phyloP scores from a whole-genome alignment of 2,888 invertebrate species.

The Protula sp. region DNA sequence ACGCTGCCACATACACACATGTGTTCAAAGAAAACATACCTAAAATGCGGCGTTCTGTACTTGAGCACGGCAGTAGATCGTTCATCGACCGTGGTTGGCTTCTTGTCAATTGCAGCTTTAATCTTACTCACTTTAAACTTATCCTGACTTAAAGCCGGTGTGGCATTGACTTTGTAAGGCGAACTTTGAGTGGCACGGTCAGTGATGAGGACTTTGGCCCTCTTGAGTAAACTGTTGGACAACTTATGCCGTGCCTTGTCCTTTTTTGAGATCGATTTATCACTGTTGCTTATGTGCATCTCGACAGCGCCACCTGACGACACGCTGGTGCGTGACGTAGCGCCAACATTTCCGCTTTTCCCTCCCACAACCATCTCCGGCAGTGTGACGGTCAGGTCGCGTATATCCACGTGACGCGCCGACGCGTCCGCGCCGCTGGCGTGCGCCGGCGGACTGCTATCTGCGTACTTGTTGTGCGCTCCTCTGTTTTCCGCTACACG shows the following conservation, averaged over 20 bases:
- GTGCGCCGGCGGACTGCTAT: neutral
- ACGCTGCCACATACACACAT: no score
- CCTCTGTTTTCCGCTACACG: neutral
- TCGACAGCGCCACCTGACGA: no score
- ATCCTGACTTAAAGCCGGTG: neutral
- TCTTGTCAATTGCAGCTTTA: slow-evolving; percentile 19
- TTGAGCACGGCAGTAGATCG: slow-evolving; percentile 23
- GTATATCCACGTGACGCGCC: neutral
- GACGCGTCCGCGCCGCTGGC: no score
- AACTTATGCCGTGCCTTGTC: neutral
- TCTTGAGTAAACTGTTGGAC: neutral
- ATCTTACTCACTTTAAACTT: slow-evolving; percentile 12
- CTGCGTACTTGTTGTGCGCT: neutral
- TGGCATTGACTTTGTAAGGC: neutral
- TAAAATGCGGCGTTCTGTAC: slow-evolving; percentile 24
- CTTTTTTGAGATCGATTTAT: neutral
- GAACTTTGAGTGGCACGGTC: neutral
- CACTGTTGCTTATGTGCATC: no score
- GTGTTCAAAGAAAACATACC: slow-evolving; percentile 14
- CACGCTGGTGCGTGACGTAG: neutral
- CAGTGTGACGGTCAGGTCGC: neutral
- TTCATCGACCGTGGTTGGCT: slow-evolving; percentile 18
- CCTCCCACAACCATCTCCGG: neutral
- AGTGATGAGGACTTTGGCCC: neutral
- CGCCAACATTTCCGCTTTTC: neutral